phyloP scores from a whole-genome alignment of 2,113 vertebrate genomes.

The Salvator merianae region DNA sequence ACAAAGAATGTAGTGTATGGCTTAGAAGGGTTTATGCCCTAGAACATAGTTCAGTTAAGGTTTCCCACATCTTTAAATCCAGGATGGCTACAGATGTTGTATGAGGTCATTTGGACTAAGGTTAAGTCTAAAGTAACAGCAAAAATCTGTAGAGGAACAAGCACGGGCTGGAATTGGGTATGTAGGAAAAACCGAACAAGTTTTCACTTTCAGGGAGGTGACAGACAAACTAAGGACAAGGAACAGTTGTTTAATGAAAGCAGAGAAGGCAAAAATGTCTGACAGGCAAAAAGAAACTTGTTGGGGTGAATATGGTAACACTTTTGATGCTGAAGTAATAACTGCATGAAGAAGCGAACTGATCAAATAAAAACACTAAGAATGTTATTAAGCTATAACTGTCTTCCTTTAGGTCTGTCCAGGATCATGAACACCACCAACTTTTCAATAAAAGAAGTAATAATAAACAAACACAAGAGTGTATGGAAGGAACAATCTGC shows the following conservation, averaged over 20 bases:
- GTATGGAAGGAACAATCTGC: slow-evolving; percentile 47
- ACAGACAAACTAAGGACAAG: slow-evolving; percentile 15
- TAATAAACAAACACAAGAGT: slow-evolving; percentile 48
- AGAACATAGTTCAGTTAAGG: slow-evolving; percentile 19
- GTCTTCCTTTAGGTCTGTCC: slow-evolving; percentile 18
- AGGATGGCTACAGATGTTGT: slow-evolving; percentile 26
- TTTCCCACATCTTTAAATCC: slow-evolving; percentile 13
- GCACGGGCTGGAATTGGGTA: not conserved
- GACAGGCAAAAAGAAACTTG: not conserved
- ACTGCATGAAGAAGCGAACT: not conserved
- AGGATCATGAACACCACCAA: slow-evolving; percentile 45
- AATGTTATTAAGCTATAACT: slow-evolving; percentile 34
- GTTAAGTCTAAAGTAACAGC: slow-evolving; percentile 25
- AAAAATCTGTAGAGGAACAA: slow-evolving; percentile 10
- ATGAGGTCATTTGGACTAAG: slow-evolving; percentile 27
- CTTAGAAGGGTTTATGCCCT: not conserved
- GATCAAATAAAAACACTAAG: slow-evolving; percentile 25
- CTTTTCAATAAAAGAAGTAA: slow-evolving; percentile 35
- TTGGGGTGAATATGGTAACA: not conserved
- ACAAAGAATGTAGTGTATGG: not conserved
- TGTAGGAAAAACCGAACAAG: not conserved
- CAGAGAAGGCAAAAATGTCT: not conserved
- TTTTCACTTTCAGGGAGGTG: slow-evolving; percentile 1
- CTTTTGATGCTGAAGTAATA: slow-evolving; percentile 7
- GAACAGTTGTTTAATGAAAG: slow-evolving; percentile 23